Percentiles rank a stretch among this genome's conserved stretches.
Conservation (phyloP, 2,888 invertebrate species). For the Drosophila imparisetae region DNA sequence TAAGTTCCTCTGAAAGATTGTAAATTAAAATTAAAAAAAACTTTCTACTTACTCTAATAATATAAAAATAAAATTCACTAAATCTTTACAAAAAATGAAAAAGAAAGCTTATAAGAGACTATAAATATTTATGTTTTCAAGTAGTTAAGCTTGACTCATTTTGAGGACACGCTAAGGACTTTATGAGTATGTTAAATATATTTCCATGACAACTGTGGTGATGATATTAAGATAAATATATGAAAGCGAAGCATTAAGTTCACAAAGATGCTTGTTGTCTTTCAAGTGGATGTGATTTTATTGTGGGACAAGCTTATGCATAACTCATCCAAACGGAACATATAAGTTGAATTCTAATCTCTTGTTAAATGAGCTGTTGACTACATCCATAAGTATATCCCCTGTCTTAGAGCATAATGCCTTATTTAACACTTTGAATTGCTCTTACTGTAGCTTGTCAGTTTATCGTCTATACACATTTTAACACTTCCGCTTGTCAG, state of each 20-base stretch:
- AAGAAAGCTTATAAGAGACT: not conserved
- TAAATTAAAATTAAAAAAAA: not conserved
- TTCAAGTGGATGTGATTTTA: not conserved
- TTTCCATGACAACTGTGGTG: too few relatives aligned
- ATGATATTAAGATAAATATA: not conserved
- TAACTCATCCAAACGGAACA: slow-evolving; percentile 2
- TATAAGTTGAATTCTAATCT: slow-evolving; percentile 17
- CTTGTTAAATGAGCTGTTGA: slow-evolving; percentile 35
- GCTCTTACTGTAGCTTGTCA: slow-evolving; percentile 37
- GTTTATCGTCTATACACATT: slow-evolving; percentile 71
- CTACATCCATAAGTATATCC: slow-evolving; percentile 8
- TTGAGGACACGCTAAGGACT: not conserved
- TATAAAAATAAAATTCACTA: not conserved
- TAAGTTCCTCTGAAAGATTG: not conserved
- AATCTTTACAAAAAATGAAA: not conserved
- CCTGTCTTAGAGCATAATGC: slow-evolving; percentile 5
- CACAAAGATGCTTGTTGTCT: not conserved
- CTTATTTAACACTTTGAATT: slow-evolving; percentile 22
- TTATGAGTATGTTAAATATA: not conserved
- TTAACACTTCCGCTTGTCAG: slow-evolving; percentile 75
- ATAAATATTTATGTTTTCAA: not conserved
- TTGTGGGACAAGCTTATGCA: not conserved
- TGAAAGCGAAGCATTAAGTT: not conserved
- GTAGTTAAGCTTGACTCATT: not conserved
- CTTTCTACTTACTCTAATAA: not conserved